Evolutionary conservation across 2,113 vertebrate genomes (phyloP), one percentile per base, ranked within the genome.

Genomic region (Spizaetus ornatus): DNA sequence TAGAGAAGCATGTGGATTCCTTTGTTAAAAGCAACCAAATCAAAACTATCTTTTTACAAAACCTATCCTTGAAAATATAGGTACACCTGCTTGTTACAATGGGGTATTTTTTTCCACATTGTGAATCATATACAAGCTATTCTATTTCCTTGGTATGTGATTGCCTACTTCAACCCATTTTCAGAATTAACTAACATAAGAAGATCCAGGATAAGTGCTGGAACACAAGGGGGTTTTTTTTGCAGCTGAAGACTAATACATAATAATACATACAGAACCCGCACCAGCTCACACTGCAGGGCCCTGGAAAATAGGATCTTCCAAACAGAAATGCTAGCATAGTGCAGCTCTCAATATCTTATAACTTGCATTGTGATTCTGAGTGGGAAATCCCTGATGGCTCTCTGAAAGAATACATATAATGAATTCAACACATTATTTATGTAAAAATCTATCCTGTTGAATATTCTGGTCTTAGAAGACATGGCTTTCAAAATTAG

Each of bases 401-500:
- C 43, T 84, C 80, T 92, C 65, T 69, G 82, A 83, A 92, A 78
- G 69, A 72, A 63, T 55, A 72, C 66, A 70, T 89, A 42, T 87
- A 94, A 96, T 96, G 91, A 89, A 77, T 97, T 96, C 81, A 92
- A 82, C 77, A 81, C 38, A 82, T 98, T 96, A 93, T 95, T 97
- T 97, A 96, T 97, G 95, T 88, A 96, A 96, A 97, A 97, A 93
- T 92, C 72, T 94, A 73, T 90, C 84, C 77, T 90, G 83, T 85
- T 95, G 63, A 97, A 97, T 96, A 96, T 97, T 97, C 94, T 89
- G 58, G 66, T 95, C 27, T 32, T 58, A 93, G 63, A 96, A 83
- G 27, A 93, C 66, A 67, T 4, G 25, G 42, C 22, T 95, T 97
- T 96, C 87, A 73, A 96, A 96, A 92, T 97, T 69, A 97, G 71